Conservation (phyloP, 1,140 invertebrate species). For the Leucophenga varia region DNA sequence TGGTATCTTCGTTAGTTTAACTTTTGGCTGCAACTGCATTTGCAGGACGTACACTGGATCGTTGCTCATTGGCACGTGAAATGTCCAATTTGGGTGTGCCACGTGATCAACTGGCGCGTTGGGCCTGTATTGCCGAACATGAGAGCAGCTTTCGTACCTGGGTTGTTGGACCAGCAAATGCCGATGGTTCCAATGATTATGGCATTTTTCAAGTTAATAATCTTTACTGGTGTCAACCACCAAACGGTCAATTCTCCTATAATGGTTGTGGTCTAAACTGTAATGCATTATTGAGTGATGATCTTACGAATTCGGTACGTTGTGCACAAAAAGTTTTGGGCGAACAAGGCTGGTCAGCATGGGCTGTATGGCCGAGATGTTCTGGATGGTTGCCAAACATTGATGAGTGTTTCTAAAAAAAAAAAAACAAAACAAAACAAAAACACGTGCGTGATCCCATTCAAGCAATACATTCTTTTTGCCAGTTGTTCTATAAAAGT, state of each 20-base stretch:
- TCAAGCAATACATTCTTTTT: too few species aligned
- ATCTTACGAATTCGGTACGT: constrained; percentile 24
- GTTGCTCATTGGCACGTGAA: too few species aligned
- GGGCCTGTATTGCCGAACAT: too few species aligned
- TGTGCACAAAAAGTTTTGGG: constrained; percentile 28
- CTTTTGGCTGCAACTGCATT: constrained; percentile 16
- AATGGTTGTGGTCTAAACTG: constrained; percentile 18
- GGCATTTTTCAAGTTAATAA: constrained; percentile 49
- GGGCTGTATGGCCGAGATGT: constrained; percentile 32
- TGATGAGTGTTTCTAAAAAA: too few species aligned
- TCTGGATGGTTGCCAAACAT: too few species aligned
- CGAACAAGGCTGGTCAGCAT: constrained; percentile 34
- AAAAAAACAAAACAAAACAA: too few species aligned
- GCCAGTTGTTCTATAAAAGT: too few species aligned
- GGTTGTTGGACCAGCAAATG: constrained; percentile 26
- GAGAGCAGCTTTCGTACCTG: constrained; percentile 27
- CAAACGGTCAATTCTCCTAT: constrained; percentile 25
- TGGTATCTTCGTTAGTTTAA: too few species aligned
- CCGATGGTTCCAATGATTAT: constrained; percentile 38
- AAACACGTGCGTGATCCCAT: too few species aligned
- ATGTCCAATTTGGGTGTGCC: too few species aligned
- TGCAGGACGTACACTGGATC: too few species aligned
- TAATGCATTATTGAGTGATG: constrained; percentile 20
- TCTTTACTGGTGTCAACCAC: constrained; percentile 41
- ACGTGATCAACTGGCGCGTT: too few species aligned